Evolutionary conservation across 2,888 invertebrate species (phyloP), one percentile per base, ranked within the genome.

Genomic region (Drosophila affinis): DNA sequence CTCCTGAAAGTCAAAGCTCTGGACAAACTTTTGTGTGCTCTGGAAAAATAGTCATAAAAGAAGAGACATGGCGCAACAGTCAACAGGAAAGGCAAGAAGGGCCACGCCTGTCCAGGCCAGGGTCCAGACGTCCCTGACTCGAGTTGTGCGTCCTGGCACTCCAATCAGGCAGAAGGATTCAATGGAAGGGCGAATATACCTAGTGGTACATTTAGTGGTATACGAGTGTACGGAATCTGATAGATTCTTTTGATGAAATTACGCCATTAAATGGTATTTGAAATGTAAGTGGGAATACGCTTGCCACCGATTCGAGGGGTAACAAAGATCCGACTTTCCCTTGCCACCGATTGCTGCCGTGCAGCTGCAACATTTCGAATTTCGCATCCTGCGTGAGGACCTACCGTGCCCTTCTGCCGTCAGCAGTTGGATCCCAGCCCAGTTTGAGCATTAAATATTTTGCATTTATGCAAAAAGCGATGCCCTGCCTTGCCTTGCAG

Each of bases 361-460:
- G 27, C 27, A 70, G 75, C 72, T 76, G 81, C 64, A 63, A 54
- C 81, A 74, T 72, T 78, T 81, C 44, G 74, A 76, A 61, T 67
- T 69, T 75, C 56, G 71, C 53, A 64, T 84, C 72, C 71, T 75
- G 77, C 61, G 67, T 72, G 64, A 51, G 62, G 65, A 76, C 85
- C 45, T 27, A 51, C 21, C 51, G 29, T 32, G 32, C 21, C 5
- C 10, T 45, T 24, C 45, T 17, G 5, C 47, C 7, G 27, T 27
- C 18, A 12, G 45, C 53, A 64, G 49, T 54, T 71, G 75, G 79
- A 75, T 68, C n/a, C n/a, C n/a, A n/a, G 70, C 83, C 74, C 74
- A 78, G 78, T 87, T 82, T 78, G 78, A 76, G 80, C 80, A 74
- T 69, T 74, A 72, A 76, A 71, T 78, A 86, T 78, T 87, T 84